These are phyloP conservation scores for Myripristis murdjan DNA, from an alignment of 2,797 vertebrate species.

Conservation along the genomic window DNA sequence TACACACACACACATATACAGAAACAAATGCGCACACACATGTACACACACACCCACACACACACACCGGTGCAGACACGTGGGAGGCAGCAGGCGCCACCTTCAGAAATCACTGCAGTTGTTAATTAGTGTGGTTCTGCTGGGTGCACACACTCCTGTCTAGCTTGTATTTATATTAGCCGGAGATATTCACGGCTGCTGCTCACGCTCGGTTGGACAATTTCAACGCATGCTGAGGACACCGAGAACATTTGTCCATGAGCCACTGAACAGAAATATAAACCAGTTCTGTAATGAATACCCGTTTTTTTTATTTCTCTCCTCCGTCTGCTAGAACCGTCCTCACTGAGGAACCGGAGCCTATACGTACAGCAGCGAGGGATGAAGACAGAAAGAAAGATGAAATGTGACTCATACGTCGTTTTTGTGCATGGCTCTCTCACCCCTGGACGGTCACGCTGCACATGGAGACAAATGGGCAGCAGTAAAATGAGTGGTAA, in stretches of 20 bases:
- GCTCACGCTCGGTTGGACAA: neutral
- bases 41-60: slow-evolving; percentile 5
- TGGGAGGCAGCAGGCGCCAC: neutral
- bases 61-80: neutral
- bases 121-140: slow-evolving; percentile 34
- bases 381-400: neutral
- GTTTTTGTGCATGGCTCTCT: neutral
- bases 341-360: neutral
- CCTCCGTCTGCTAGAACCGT: slow-evolving; percentile 2
- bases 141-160: neutral
- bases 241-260: slow-evolving; percentile 13
- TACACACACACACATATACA: too few relatives aligned
- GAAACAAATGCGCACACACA: too few relatives aligned
- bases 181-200: slow-evolving; percentile 12
- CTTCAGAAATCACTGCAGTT: slow-evolving; percentile 10
- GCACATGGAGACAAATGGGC: neutral
- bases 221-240: slow-evolving; percentile 12
- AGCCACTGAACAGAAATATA: slow-evolving; percentile 20
- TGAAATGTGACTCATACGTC: neutral
- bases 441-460: neutral
- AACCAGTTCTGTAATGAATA: slow-evolving; percentile 35
- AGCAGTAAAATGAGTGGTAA: neutral
- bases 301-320: slow-evolving; percentile 4
- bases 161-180: slow-evolving; percentile 13
- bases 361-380: neutral